Percentiles rank a stretch among this genome's conserved stretches.
These are phyloP conservation scores for Cotesia vestalis DNA, from an alignment of 1,140 invertebrate species.

Conservation along the genomic window DNA sequence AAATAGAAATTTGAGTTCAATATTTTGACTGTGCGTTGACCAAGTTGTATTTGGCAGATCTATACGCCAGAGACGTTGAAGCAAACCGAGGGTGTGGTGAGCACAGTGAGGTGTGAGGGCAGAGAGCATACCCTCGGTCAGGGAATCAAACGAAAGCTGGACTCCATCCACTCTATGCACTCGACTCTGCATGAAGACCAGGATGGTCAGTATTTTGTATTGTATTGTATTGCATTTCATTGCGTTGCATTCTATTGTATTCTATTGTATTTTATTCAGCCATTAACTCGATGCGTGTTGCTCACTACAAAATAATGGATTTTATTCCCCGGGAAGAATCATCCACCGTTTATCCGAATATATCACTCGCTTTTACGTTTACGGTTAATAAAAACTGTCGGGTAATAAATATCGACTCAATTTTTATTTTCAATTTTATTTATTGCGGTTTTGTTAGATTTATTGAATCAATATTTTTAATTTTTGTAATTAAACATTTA, in stretches of 20 bases:
- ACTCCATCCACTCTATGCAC: slow-evolving; percentile 67
- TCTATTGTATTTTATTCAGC: slow-evolving; percentile 4
- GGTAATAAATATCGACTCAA: slow-evolving; percentile 9
- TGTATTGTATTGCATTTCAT: slow-evolving; percentile 50
- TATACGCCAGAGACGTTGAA: slow-evolving; percentile 63
- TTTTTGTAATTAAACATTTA: too few species aligned
- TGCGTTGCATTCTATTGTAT: too few species aligned
- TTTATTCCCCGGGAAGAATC: slow-evolving; percentile 11
- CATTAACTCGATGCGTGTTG: slow-evolving; percentile 42
- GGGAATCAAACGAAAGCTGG: slow-evolving; percentile 67
- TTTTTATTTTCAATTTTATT: too few species aligned
- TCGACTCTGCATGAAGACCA: slow-evolving; percentile 67
- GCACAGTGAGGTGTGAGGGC: slow-evolving; percentile 64
- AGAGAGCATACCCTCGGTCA: slow-evolving; percentile 62
- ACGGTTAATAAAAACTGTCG: slow-evolving; percentile 6
- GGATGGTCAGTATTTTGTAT: slow-evolving; percentile 65
- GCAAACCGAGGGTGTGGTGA: slow-evolving; percentile 65
- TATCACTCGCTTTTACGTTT: slow-evolving; percentile 3
- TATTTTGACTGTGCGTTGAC: slow-evolving; percentile 62
- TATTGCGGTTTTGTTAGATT: neutral
- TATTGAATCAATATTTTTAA: too few species aligned
- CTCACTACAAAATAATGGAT: slow-evolving; percentile 16
- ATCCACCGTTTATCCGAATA: slow-evolving; percentile 12
- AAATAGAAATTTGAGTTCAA: slow-evolving; percentile 43
- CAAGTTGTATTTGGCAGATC: slow-evolving; percentile 67